Evolutionary conservation across 2,113 vertebrate species (phyloP).

Genomic region (Caracal caracal): DNA sequence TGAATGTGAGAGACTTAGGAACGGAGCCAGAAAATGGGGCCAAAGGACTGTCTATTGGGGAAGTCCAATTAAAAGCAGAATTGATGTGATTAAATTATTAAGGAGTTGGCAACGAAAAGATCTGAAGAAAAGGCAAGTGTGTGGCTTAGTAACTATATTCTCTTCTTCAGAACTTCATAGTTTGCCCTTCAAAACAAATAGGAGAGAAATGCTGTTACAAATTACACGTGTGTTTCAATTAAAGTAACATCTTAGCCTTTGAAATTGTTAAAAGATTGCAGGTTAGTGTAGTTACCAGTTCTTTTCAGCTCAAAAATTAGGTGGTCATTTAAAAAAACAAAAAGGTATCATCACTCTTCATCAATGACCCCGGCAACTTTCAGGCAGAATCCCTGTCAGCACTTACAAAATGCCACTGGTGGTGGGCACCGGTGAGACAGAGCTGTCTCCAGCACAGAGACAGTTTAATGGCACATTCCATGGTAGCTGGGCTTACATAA

Average conservation of each 20-base stretch:
- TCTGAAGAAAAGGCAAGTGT: not conserved
- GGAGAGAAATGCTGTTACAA: not conserved
- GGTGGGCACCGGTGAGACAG: not conserved
- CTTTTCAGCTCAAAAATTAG: not conserved
- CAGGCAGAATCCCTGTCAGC: not conserved
- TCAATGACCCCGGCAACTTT: not conserved
- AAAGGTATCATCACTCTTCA: not conserved
- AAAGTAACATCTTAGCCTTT: not conserved
- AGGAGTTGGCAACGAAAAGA: not conserved
- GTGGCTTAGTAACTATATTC: not conserved
- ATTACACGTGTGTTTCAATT: not conserved
- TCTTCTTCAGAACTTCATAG: not conserved
- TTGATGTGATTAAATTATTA: not conserved
- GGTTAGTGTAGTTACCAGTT: not conserved
- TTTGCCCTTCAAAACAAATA: constrained; percentile 47
- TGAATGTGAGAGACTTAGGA: not conserved
- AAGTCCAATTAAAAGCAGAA: not conserved
- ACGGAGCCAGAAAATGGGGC: not conserved
- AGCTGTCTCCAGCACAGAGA: not conserved
- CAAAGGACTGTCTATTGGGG: not conserved
- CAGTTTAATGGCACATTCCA: not conserved
- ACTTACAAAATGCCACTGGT: not conserved
- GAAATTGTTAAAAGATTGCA: not conserved
- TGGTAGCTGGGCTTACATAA: not conserved
- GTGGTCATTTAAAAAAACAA: not conserved